Conservation (phyloP, 2,113 vertebrate genomes). For the Cavia porcellus region DNA sequence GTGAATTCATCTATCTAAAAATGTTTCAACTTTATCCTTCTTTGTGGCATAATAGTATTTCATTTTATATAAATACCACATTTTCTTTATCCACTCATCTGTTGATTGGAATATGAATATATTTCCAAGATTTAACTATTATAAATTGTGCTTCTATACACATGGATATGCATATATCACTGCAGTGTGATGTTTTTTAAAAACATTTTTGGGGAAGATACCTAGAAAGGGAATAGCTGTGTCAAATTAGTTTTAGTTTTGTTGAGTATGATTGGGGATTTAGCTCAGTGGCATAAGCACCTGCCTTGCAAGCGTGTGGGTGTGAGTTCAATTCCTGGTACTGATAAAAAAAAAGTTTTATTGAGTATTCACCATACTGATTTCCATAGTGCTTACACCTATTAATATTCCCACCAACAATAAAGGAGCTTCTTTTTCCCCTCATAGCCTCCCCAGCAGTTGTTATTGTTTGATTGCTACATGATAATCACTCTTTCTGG, state of each 20-base stretch:
- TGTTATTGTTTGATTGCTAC: background rate
- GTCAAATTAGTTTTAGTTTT: background rate
- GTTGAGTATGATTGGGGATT: no score
- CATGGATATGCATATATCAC: background rate
- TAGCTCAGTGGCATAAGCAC: no score
- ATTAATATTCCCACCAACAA: background rate
- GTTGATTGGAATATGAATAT: background rate
- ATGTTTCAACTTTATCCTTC: background rate
- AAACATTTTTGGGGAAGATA: background rate
- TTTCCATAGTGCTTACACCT: background rate
- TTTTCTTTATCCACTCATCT: background rate
- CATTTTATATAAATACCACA: background rate
- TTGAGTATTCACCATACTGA: background rate
- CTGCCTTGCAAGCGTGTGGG: no score
- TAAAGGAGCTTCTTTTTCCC: background rate
- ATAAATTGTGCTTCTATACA: background rate
- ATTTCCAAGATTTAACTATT: background rate
- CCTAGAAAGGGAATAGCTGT: background rate
- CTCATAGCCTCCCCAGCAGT: background rate
- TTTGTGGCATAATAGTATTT: background rate
- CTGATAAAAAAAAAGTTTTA: no score
- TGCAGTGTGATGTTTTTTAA: background rate
- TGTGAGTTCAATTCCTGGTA: no score
- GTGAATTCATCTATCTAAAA: background rate
- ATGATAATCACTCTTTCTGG: background rate